Conservation (phyloP, 2,888 invertebrate species). For the Tillus elongatus region DNA sequence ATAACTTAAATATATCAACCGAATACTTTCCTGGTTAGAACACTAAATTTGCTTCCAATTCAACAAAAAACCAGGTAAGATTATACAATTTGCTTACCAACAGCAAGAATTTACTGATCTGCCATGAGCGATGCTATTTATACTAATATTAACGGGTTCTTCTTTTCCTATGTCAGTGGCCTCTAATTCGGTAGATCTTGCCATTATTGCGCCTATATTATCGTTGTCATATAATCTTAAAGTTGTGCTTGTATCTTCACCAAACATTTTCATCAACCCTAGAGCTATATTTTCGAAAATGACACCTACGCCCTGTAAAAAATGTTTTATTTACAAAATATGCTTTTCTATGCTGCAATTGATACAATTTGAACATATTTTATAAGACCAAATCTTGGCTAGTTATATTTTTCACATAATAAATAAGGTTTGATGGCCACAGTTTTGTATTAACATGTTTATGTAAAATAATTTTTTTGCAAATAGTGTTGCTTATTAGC, state of each 20-base stretch:
- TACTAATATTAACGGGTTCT: constrained; percentile 55
- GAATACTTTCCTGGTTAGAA: too few species aligned
- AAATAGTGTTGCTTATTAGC: too few species aligned
- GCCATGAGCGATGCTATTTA: constrained; percentile 59
- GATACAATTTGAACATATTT: too few species aligned
- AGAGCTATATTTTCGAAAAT: constrained; percentile 61
- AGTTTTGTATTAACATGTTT: too few species aligned
- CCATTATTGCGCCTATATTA: constrained; percentile 39
- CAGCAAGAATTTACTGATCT: constrained; percentile 50
- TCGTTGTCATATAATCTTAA: constrained; percentile 52
- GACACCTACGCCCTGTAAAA: constrained; percentile 57
- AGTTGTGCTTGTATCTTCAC: constrained; percentile 39
- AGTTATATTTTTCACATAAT: too few species aligned
- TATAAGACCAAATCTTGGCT: too few species aligned
- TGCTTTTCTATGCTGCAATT: too few species aligned
- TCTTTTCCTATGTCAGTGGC: constrained; percentile 55
- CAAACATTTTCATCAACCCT: constrained; percentile 50
- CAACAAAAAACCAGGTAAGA: neutral
- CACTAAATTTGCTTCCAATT: neutral
- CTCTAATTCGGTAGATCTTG: constrained; percentile 47
- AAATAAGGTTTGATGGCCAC: too few species aligned
- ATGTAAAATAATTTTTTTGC: too few species aligned
- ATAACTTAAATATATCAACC: too few species aligned
- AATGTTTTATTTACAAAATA: constrained; percentile 5
- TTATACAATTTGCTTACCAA: too few species aligned